A percentile compares a stretch with the other conserved stretches of the same genome.
Evolutionary conservation across 1,140 invertebrate species (phyloP).

Genomic region (Drosophila oshimai): DNA sequence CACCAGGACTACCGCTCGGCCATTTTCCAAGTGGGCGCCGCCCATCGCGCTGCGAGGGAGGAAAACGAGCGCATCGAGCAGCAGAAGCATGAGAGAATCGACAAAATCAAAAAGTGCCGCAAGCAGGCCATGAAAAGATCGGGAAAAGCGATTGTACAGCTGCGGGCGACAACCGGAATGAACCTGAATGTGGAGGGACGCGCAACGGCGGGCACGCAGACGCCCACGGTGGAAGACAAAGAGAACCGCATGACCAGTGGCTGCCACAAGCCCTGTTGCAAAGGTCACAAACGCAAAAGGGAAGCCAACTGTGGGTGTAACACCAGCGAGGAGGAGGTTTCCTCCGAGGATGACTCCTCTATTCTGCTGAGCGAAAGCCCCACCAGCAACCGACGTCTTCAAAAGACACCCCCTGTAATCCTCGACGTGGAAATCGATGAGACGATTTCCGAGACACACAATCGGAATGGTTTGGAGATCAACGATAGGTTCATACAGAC

Average conservation of each 20-base stretch:
- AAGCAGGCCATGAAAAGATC: conserved; percentile 17
- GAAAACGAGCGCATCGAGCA: conserved; percentile 52
- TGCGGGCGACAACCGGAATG: conserved; percentile 8
- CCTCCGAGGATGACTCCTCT: conserved; percentile 3
- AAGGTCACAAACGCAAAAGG: not conserved
- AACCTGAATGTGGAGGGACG: conserved; percentile 46
- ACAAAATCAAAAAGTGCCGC: conserved; percentile 50
- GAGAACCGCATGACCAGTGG: conserved; percentile 24
- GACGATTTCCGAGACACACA: conserved; percentile 28
- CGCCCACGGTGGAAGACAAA: conserved; percentile 26
- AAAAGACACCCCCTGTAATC: conserved; percentile 56
- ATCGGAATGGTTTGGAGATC: conserved; percentile 47
- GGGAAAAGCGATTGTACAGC: conserved; percentile 1
- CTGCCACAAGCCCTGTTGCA: not conserved
- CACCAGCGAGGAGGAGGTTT: conserved; percentile 12
- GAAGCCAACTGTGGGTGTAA: not conserved
- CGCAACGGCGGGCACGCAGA: conserved; percentile 54
- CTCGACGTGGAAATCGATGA: conserved; percentile 60
- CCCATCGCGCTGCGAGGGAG: conserved; percentile 62
- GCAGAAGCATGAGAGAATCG: conserved; percentile 37
- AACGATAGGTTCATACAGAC: conserved; percentile 58
- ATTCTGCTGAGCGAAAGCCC: not conserved
- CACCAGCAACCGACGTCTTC: not conserved
- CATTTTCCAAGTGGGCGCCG: conserved; percentile 69
- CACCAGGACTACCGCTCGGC: conserved; percentile 63